Conservation (phyloP, 2,797 vertebrate genomes). For the Aeoliscus strigatus region DNA sequence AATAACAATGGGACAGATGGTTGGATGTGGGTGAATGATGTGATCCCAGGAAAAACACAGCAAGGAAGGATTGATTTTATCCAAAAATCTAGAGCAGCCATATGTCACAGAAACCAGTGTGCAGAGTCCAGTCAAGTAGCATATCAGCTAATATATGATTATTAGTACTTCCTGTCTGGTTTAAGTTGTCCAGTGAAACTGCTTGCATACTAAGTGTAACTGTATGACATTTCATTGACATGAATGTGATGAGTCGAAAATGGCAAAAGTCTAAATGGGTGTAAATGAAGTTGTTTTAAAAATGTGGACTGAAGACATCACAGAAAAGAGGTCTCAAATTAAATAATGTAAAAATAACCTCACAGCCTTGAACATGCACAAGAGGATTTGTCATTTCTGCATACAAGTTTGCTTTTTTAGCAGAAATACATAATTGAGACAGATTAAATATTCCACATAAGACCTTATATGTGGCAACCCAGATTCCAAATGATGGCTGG, state of each 20-base stretch:
- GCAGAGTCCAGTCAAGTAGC: no score
- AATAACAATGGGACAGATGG: slow-evolving; percentile 8
- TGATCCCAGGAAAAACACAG: not conserved
- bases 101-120: not conserved
- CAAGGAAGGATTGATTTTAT: slow-evolving; percentile 2
- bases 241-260: no score
- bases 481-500: slow-evolving; percentile 37
- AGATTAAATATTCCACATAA: slow-evolving; percentile 21
- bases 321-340: no score
- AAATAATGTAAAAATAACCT: not conserved
- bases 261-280: no score
- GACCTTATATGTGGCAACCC: slow-evolving; percentile 23
- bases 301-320: no score
- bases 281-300: no score
- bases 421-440: slow-evolving; percentile 10
- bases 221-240: no score
- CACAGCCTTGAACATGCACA: not conserved
- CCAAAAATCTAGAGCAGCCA: not conserved
- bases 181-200: no score
- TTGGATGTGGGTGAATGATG: not conserved
- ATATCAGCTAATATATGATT: no score
- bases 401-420: slow-evolving; percentile 1
- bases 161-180: no score
- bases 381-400: slow-evolving; percentile 1
- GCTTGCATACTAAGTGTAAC: no score